These are phyloP conservation scores for Cheilosia impressa DNA, from an alignment of 2,888 invertebrate species.

Conservation along the genomic window DNA sequence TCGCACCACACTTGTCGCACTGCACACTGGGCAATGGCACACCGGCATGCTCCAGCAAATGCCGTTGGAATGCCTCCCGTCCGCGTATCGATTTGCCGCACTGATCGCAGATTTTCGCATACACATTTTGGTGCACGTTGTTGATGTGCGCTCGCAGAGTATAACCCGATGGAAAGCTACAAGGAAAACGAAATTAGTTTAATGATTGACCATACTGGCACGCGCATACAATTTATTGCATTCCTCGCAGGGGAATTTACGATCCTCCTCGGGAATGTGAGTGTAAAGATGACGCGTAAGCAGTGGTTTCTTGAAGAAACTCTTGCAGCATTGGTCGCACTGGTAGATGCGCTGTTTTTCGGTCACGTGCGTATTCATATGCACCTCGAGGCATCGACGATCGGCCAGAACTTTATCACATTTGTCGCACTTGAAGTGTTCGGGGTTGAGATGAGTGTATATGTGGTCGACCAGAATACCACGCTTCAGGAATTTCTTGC, in stretches of 20 bases:
- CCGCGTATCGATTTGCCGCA: constrained; percentile 81
- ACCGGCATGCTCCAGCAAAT: constrained; percentile 81
- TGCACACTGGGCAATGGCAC: constrained; percentile 78
- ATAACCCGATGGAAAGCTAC: constrained; percentile 79
- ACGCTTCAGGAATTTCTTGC: constrained; percentile 80
- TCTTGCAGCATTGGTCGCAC: constrained; percentile 81
- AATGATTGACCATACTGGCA: not conserved
- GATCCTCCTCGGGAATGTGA: constrained; percentile 80
- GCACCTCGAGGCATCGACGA: constrained; percentile 79
- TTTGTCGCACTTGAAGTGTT: constrained; percentile 80
- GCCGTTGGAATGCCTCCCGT: constrained; percentile 79
- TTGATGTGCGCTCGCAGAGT: constrained; percentile 79
- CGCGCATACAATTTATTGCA: constrained; percentile 79
- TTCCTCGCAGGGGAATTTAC: constrained; percentile 78
- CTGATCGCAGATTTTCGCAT: constrained; percentile 81
- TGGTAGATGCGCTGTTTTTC: constrained; percentile 79
- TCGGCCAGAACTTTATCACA: constrained; percentile 79
- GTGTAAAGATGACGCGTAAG: constrained; percentile 80
- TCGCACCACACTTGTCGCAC: constrained; percentile 80
- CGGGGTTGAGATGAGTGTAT: constrained; percentile 80
- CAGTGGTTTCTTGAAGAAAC: constrained; percentile 79
- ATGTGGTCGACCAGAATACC: constrained; percentile 81
- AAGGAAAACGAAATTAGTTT: constrained; percentile 23
- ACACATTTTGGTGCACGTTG: constrained; percentile 80
- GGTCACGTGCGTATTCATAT: constrained; percentile 79